Base-by-base conservation (phyloP, 2,888 invertebrate species). In the Hirtodrosophila trivittata region DNA sequence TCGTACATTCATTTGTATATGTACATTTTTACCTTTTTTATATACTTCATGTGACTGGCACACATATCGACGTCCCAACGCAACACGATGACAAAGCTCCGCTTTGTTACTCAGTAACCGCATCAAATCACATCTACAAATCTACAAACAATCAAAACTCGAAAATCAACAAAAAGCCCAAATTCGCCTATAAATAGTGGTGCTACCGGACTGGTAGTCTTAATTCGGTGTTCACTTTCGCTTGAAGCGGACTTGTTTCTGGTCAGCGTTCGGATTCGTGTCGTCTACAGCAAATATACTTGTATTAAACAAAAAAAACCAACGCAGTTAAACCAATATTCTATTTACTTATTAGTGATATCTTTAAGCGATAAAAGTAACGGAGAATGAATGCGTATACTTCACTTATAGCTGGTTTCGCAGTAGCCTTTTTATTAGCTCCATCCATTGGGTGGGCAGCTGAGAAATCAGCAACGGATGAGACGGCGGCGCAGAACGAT, bases 201-300 rank as follows among this genome's bases (percentile, higher is more conserved):
- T 73, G 69, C 41, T 52, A 47, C 52, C 56, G 63, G 66, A 55
- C 63, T 62, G 62, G 25, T 32, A 58, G 75, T 73, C 70, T 86
- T 75, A 88, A 82, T 88, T 87, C 76, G 74, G 75, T 77, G 71
- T 71, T 63, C 59, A 89, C 89, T 89, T 89, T 89, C 89, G 89
- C 85, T 84, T 63, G 30, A 58, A 46, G 37, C 68, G 46, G 86
- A 65, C 72, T 71, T 38, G 55, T 59, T 52, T 75, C 57, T 57
- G 49, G 49, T 63, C 47, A 28, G 47, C 71, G 56, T 41, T 66
- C 42, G 56, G 26, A 47, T 52, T 51, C 47, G 30, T 59, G 18
- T 33, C 42, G 59, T 49, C 51, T 50, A 26, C 9, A 43, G 26
- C 32, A 2, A 21, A 21, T 21, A 21, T 5, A 21, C 3, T 21